Evolutionary conservation across 23 tunicate species (phyloP), one percentile per base, ranked within the genome.

Genomic region (Styela plicata): DNA sequence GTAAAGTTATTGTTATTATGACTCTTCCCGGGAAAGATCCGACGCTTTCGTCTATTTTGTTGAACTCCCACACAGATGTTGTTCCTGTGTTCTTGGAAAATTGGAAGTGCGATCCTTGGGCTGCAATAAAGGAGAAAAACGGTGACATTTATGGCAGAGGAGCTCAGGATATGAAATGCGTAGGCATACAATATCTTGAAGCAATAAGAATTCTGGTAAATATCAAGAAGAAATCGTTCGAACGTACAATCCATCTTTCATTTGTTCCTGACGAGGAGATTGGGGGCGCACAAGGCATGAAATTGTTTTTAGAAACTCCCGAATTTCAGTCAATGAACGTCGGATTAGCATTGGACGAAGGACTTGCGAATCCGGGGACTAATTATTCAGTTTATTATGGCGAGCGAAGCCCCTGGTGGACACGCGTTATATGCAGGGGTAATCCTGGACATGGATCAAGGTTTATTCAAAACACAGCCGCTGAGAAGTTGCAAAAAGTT

Each of bases 161-260:
- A 29, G 84, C 90, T 22, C 99, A 94, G 76, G 99, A 94, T 69
- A 94, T 94, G 99, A 94, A 94, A 83, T 80, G 95, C 71, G 99
- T 94, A 44, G 99, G 99, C 24, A 89, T 94, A 78, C 94, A 90
- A 73, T 94, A 94, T 36, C 70, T 94, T 53, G 99, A 94, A 68
- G 95, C 99, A 64, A 85, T 94, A 2, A 70, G 95, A 64, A 78
- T 79, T 52, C 78, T 94, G 5, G 86, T 78, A 36, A 44, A 83
- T 24, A 33, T 65, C 2, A 83, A 87, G 0, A 52, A 63, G 5
- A 80, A 84, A 64, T 16, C 71, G 0, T 74, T 85, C 61, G 74
- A 81, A 31, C 36, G 97, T 69, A 85, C 78, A 3, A 76, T 91
- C 64, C 84, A 91, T 79, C 31, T 91, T 19, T 57, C 85, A 21